Evolutionary conservation across 2,888 invertebrate species (phyloP).

Genomic region (Rhogogaster chlorosoma): DNA sequence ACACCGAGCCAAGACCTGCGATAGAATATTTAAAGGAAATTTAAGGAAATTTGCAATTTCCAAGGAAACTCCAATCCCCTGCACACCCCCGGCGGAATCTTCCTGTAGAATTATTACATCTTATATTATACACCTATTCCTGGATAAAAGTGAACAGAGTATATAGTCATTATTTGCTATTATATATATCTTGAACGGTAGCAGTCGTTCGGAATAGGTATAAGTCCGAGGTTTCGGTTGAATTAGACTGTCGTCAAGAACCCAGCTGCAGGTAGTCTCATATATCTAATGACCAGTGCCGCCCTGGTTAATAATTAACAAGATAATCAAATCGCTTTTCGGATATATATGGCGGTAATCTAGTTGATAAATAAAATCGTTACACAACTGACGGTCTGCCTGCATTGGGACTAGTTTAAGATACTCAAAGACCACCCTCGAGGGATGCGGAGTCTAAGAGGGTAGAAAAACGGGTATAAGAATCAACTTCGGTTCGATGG

Average conservation of each 20-base stretch:
- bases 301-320: conserved; percentile 18
- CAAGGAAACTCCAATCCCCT: background rate
- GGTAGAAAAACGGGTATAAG: background rate
- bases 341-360: background rate
- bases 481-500: conserved; percentile 28
- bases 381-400: background rate
- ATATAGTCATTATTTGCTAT: background rate
- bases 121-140: background rate
- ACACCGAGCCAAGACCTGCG: background rate
- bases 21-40: conserved; percentile 26
- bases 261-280: background rate
- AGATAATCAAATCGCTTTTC: conserved; percentile 16
- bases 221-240: background rate
- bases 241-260: background rate
- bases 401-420: background rate
- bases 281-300: conserved; percentile 2
- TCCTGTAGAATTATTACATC: background rate
- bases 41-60: conserved; percentile 33
- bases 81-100: background rate
- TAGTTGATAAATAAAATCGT: conserved; percentile 11
- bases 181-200: background rate
- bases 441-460: background rate
- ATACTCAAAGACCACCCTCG: conserved; percentile 32
- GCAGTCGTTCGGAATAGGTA: background rate
- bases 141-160: background rate